Conservation (phyloP, 2,888 invertebrate genomes). For the Agonopterix subpropinquella region DNA sequence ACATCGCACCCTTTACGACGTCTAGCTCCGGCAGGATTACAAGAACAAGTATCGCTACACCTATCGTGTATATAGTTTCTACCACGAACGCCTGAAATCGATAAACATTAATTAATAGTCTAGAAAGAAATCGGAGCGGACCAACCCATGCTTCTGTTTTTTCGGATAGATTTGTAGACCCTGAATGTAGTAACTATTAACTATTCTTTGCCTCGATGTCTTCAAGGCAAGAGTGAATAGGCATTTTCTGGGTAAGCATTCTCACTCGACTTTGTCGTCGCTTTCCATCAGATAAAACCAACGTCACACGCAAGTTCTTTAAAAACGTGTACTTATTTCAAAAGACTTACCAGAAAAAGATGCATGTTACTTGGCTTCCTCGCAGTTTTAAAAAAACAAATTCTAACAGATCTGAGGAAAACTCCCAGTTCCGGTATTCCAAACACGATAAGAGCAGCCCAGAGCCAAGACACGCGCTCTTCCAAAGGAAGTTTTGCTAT, state of each 20-base stretch:
- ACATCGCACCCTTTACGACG: conserved; percentile 87
- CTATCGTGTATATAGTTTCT: conserved; percentile 87
- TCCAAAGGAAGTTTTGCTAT: conserved; percentile 76
- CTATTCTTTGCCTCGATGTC: too few relatives aligned
- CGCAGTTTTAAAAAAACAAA: conserved; percentile 83
- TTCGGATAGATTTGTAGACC: too few relatives aligned
- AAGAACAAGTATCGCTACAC: conserved; percentile 84
- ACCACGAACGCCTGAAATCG: conserved; percentile 76
- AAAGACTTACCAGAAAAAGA: conserved; percentile 71
- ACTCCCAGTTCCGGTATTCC: conserved; percentile 85
- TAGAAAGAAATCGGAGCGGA: too few relatives aligned
- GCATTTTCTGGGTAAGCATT: too few relatives aligned
- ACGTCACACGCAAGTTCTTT: not conserved
- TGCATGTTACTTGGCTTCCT: conserved; percentile 71
- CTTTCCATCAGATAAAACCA: not conserved
- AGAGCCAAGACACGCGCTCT: conserved; percentile 85
- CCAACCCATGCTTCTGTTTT: too few relatives aligned
- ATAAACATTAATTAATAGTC: not conserved
- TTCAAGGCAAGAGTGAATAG: too few relatives aligned
- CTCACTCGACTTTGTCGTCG: not conserved
- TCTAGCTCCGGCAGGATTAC: conserved; percentile 87
- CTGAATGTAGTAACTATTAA: too few relatives aligned
- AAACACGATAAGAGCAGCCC: conserved; percentile 86
- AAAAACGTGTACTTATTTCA: not conserved
- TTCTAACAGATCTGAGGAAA: conserved; percentile 81